phyloP scores from a whole-genome alignment of 2,797 vertebrate species.

The Chelmon rostratus region DNA sequence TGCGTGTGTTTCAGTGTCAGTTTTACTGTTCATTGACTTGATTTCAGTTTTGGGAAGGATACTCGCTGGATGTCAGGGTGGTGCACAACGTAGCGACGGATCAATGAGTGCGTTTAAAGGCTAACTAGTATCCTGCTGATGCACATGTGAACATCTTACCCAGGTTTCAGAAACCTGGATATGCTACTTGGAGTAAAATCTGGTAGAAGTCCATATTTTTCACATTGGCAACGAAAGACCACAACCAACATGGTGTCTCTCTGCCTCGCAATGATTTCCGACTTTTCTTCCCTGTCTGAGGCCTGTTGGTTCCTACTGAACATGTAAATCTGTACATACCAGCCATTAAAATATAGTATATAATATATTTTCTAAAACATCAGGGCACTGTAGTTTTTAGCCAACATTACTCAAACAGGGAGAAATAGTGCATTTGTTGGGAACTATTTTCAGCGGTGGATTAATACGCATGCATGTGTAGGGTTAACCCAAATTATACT shows the following conservation, averaged over 20 bases:
- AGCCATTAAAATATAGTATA: neutral
- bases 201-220: neutral
- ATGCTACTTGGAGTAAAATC: neutral
- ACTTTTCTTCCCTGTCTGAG: neutral
- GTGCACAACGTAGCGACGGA: neutral
- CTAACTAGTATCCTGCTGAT: neutral
- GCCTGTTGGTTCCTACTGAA: neutral
- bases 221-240: neutral
- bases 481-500: no score
- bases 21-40: neutral
- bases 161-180: neutral
- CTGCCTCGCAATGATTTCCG: neutral
- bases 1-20: no score
- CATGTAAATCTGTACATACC: neutral
- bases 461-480: neutral
- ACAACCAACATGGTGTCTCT: neutral
- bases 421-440: no score
- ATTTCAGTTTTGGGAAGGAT: neutral
- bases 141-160: neutral
- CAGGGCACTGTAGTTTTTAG: no score
- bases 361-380: no score
- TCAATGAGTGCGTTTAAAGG: neutral
- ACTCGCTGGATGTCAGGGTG: neutral
- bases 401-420: no score
- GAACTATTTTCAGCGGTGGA: neutral